Evolutionary conservation across 1,140 invertebrate genomes (phyloP), one percentile per base, ranked within the genome.

Genomic region (Panulirus ornatus): DNA sequence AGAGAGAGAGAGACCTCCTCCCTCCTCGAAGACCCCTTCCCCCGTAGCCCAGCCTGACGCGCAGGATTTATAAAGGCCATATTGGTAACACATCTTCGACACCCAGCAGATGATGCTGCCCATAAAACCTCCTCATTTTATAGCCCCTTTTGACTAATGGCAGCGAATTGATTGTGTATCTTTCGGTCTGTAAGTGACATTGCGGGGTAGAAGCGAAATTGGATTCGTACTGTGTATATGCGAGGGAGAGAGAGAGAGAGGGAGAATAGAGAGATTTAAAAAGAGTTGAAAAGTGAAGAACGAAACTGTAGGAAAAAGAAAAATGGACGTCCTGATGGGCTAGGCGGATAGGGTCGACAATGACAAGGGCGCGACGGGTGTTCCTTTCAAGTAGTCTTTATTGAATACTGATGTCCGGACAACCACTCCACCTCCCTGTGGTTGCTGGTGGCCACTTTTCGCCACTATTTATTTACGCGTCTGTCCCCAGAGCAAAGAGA

Each of bases 1-100:
- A 84, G 66, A 71, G 71, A 75, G 70, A 75, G 83, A 85, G 66
- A 47, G 66, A 42, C 16, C 27, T 30, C 22, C n/a, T n/a, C n/a
- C n/a, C n/a, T n/a, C n/a, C n/a, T n/a, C n/a, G n/a, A n/a, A n/a
- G n/a, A n/a, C n/a, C n/a, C n/a, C n/a, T n/a, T n/a, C n/a, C n/a
- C n/a, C n/a, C n/a, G n/a, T n/a, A n/a, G n/a, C n/a, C n/a, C n/a
- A n/a, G n/a, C n/a, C n/a, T n/a, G n/a, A n/a, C n/a, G 42, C 8
- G 40, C 27, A 42, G 30, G 40, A n/a, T 16, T 9, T 27, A 30
- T 66, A 66, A 1, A 30, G n/a, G 58, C 27, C 58, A 66, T 66
- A 66, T 66, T 66, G 58, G 58, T 66, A 22, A 30, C 58, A 66
- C 58, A 66, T 30, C 58, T 27, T 66, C 6, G 58, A 66, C n/a